Base-by-base conservation (phyloP, 92 coral and sea anemone species). In the Epizoanthus stellaris region DNA sequence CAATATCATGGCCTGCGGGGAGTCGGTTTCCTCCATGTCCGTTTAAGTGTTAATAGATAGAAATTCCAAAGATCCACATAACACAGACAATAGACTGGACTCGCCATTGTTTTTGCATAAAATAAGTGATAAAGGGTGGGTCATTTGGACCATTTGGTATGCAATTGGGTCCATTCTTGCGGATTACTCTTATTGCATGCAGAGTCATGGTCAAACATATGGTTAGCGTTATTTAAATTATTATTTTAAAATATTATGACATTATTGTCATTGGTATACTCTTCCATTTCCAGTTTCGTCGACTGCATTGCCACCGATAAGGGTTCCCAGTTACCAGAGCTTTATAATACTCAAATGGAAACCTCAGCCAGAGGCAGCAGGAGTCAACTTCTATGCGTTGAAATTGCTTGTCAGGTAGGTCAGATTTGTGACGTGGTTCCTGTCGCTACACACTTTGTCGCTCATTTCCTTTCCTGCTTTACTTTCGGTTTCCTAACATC, bases 361-460 rank as follows among this genome's bases (percentile, higher is more conserved):
- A 20, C 80, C 80, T 54, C 43, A 52, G 56, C 56, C 36, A 6
- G 25, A 21, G 7, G 64, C 42, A 6, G 67, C 13, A 75, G 49
- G 30, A 16, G 20, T 58, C 61, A 56, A 23, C 8, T 75, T 54
- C 30, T 75, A 75, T 57, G 80, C 80, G 0, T 7, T 75, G 16
- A 75, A 75, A 56, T 6, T 75, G 66, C 52, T 75, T 3, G 38
- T 64, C 16, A 75, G 80, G 80, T 75, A 75, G 4, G 66, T 15
- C 3, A 2, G 4, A 16, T 25, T 23, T 23, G 40, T 14, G 23
- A 67, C 3, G 34, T 5, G n/a, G 15, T 25, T 21, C 9, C 4
- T 13, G 13, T 19, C 70, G 34, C 36, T 66, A 7, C 9, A 7
- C 49, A 45, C 6, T 45, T 45, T 45, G 49, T 5, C 9, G 0